These are phyloP conservation scores for Octopus sinensis DNA, from an alignment of 1,140 invertebrate genomes.

Conservation along the genomic window DNA sequence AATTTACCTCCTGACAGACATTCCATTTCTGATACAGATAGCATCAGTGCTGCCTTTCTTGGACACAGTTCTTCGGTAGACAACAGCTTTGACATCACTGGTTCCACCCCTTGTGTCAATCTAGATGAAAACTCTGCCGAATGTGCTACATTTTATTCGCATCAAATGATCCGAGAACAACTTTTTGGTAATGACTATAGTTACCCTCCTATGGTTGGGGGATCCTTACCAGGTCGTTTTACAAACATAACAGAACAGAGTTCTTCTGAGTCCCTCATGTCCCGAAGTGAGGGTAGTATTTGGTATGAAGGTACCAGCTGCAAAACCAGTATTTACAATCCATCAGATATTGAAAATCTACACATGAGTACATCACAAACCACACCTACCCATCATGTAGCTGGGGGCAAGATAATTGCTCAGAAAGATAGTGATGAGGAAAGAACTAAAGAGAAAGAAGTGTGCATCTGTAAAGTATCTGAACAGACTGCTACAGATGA, in stretches of 20 bases:
- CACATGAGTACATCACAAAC: neutral
- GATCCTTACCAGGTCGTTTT: slow-evolving; percentile 4
- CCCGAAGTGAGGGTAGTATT: neutral
- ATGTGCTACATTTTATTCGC: slow-evolving; percentile 2
- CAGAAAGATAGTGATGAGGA: slow-evolving; percentile 3
- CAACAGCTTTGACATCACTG: slow-evolving; percentile 16
- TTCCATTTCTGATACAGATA: neutral
- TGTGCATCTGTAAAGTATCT: neutral
- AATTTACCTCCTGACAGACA: slow-evolving; percentile 11
- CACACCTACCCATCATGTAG: neutral
- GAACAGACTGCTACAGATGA: neutral
- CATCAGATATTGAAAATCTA: neutral
- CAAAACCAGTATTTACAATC: slow-evolving; percentile 7
- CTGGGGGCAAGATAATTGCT: neutral
- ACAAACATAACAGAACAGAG: neutral
- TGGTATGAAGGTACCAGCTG: slow-evolving; percentile 4
- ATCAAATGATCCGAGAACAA: slow-evolving; percentile 3
- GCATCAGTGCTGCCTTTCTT: neutral
- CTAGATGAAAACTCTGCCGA: slow-evolving; percentile 1
- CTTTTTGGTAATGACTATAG: neutral
- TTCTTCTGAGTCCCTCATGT: neutral
- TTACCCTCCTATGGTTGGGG: neutral
- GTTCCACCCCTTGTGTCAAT: neutral
- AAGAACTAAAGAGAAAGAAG: slow-evolving; percentile 2
- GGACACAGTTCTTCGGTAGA: slow-evolving; percentile 14